These are phyloP conservation scores for Penaeus vannamei DNA, from an alignment of 1,140 invertebrate genomes.

Conservation along the genomic window DNA sequence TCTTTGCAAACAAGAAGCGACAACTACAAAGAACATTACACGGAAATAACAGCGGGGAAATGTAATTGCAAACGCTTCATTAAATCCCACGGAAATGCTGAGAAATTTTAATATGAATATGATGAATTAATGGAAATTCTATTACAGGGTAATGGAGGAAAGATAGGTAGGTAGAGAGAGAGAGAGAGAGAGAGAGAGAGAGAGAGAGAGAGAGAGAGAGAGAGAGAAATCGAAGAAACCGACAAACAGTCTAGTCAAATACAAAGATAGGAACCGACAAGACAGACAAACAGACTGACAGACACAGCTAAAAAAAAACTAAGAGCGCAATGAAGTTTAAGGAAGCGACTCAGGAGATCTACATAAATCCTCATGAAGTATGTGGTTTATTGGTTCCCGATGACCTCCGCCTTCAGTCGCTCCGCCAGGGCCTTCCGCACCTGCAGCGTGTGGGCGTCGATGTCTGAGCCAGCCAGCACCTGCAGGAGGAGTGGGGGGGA, in stretches of 20 bases:
- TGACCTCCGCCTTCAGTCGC: conserved; percentile 86
- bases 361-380: not conserved
- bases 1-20: no score
- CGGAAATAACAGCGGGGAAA: no score
- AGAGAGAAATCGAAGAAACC: no score
- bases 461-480: conserved; percentile 56
- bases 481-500: not conserved
- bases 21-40: no score
- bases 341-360: not conserved
- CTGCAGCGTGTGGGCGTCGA: conserved; percentile 79
- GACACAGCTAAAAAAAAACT: not conserved
- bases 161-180: not conserved
- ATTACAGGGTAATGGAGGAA: no score
- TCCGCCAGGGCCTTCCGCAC: conserved; percentile 86
- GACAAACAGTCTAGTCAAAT: no score
- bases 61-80: no score
- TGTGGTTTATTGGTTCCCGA: conserved; percentile 70
- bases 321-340: not conserved
- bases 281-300: no score
- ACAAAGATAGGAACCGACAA: no score
- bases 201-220: conserved; percentile 30
- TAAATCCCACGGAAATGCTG: not conserved
- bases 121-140: no score
- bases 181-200: conserved; percentile 39
- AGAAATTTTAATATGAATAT: not conserved